Conservation (phyloP, 1,140 invertebrate genomes). For the Pinna nobilis region DNA sequence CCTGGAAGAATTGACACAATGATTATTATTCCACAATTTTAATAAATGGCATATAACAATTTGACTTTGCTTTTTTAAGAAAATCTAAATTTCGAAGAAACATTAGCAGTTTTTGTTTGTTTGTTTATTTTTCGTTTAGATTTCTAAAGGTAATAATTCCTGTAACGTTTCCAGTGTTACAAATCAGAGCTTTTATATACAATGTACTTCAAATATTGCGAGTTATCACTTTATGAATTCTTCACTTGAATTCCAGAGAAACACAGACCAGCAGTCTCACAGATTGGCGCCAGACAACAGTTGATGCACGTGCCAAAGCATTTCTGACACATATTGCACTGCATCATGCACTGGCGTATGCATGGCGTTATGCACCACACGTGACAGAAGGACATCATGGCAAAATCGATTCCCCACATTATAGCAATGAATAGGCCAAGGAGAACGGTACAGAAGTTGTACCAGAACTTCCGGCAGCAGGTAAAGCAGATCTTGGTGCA, state of each 20-base stretch:
- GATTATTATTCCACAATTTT: no score
- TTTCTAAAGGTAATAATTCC: no score
- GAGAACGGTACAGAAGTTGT: slow-evolving; percentile 82
- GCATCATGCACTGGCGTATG: slow-evolving; percentile 73
- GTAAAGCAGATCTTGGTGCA: slow-evolving; percentile 82
- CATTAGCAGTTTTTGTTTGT: no score
- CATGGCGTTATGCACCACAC: slow-evolving; percentile 72
- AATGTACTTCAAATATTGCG: no score
- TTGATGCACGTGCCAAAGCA: slow-evolving; percentile 79
- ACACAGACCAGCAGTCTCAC: slow-evolving; percentile 17
- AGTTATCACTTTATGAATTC: no score
- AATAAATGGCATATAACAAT: no score
- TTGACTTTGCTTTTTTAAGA: no score
- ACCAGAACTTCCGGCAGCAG: slow-evolving; percentile 81
- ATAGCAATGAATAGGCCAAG: slow-evolving; percentile 82
- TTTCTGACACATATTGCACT: slow-evolving; percentile 79
- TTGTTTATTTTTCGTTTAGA: no score
- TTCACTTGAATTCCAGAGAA: slow-evolving; percentile 13
- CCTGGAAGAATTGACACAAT: no score
- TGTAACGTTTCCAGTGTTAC: no score
- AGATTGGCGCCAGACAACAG: slow-evolving; percentile 66
- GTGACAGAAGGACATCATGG: slow-evolving; percentile 81
- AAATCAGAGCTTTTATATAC: no score
- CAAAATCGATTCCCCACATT: slow-evolving; percentile 82
- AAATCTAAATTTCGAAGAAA: no score